These are phyloP conservation scores for Drosophila parabipectinata DNA, from an alignment of 1,140 invertebrate genomes.

Conservation along the genomic window DNA sequence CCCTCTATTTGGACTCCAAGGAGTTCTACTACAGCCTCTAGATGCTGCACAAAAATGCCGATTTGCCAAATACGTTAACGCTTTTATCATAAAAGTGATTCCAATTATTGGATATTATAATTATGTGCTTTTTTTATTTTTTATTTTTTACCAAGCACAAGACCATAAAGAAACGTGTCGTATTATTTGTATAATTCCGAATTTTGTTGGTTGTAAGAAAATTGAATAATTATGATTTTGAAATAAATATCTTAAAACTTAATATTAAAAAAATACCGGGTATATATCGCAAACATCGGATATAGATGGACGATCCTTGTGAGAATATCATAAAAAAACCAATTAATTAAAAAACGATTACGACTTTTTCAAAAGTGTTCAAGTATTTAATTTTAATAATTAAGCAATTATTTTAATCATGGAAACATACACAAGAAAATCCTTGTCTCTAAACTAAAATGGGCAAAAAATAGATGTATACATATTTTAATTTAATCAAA, in stretches of 20 bases:
- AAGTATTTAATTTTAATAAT: too few relatives aligned
- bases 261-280: not conserved
- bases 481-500: too few relatives aligned
- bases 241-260: not conserved
- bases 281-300: too few relatives aligned
- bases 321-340: not conserved
- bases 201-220: not conserved
- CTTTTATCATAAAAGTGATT: conserved; percentile 21
- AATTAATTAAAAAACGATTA: too few relatives aligned
- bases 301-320: too few relatives aligned
- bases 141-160: conserved; percentile 7
- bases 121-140: not conserved
- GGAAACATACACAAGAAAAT: too few relatives aligned
- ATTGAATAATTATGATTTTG: not conserved
- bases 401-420: too few relatives aligned
- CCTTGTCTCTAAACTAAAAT: too few relatives aligned
- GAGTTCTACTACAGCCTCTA: conserved; percentile 86
- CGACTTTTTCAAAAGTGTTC: too few relatives aligned
- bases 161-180: conserved; percentile 11
- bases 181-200: conserved; percentile 8
- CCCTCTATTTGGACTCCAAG: conserved; percentile 88
- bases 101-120: not conserved
- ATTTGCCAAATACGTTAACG: conserved; percentile 29
- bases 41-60: not conserved
- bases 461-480: too few relatives aligned